Conservation (phyloP, 2,888 invertebrate genomes). For the Operophtera brumata region DNA sequence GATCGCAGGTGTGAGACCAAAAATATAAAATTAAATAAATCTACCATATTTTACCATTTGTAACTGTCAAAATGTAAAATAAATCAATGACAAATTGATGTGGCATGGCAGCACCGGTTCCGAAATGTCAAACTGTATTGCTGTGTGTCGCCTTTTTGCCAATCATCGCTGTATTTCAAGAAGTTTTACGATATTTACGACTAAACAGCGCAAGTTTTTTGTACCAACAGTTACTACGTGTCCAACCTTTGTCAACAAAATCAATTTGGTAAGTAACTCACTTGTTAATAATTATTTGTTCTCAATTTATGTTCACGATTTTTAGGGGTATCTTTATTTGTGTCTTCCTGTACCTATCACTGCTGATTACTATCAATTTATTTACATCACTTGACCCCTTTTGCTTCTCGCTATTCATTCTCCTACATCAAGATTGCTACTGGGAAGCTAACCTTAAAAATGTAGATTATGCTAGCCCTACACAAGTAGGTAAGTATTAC, state of each 20-base stretch:
- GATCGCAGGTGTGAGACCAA: too few relatives aligned
- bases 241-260: slow-evolving; percentile 30
- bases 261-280: slow-evolving; percentile 38
- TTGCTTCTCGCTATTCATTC: neutral
- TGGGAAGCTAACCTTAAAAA: slow-evolving; percentile 1
- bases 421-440: neutral
- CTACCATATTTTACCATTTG: too few relatives aligned
- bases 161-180: slow-evolving; percentile 69
- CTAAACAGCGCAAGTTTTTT: slow-evolving; percentile 39
- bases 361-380: neutral
- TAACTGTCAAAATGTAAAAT: too few relatives aligned
- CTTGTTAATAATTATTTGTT: slow-evolving; percentile 21
- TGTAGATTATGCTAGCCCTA: neutral
- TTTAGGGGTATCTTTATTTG: slow-evolving; percentile 2
- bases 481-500: neutral
- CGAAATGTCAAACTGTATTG: slow-evolving; percentile 67
- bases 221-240: slow-evolving; percentile 30
- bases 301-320: slow-evolving; percentile 1
- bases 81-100: neutral
- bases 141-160: slow-evolving; percentile 73
- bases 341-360: neutral
- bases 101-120: slow-evolving; percentile 38
- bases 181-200: slow-evolving; percentile 57
- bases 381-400: neutral
- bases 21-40: too few relatives aligned